These are phyloP conservation scores for Eufriesea mexicana DNA, from an alignment of 1,140 invertebrate genomes.

Conservation along the genomic window DNA sequence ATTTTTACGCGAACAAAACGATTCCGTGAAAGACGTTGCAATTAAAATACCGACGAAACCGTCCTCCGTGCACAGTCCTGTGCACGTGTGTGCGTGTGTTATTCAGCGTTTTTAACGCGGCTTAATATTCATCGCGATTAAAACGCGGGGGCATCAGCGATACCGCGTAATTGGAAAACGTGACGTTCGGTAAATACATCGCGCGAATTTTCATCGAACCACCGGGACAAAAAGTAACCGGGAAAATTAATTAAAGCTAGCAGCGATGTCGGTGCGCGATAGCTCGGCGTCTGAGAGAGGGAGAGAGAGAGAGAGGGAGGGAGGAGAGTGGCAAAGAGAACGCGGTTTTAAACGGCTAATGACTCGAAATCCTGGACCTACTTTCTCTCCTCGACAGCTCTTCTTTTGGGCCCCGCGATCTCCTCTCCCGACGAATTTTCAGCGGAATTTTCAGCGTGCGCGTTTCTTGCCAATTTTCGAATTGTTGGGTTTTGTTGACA, in stretches of 20 bases:
- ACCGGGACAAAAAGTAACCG: constrained; percentile 14
- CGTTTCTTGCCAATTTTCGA: background rate
- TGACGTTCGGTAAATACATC: constrained; percentile 39
- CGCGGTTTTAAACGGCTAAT: constrained; percentile 21
- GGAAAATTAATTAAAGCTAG: constrained; percentile 41
- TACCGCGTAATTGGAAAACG: constrained; percentile 47
- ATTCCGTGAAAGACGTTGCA: background rate
- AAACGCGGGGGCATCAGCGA: constrained; percentile 30
- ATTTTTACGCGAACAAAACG: background rate
- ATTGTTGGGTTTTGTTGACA: background rate
- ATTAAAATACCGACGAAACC: constrained; percentile 12
- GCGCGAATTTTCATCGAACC: constrained; percentile 23
- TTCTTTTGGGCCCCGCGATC: background rate
- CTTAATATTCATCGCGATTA: constrained; percentile 42
- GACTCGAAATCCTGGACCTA: background rate
- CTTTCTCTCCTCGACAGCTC: background rate
- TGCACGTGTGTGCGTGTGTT: background rate
- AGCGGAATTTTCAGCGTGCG: background rate
- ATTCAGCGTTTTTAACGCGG: constrained; percentile 13
- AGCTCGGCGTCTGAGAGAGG: background rate
- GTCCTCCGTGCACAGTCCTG: too few relatives aligned
- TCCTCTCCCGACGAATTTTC: background rate
- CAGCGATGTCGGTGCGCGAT: background rate
- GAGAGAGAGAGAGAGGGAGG: too few relatives aligned
- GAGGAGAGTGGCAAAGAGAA: background rate